Conservation (phyloP, 2,888 invertebrate species). For the Leucania comma region DNA sequence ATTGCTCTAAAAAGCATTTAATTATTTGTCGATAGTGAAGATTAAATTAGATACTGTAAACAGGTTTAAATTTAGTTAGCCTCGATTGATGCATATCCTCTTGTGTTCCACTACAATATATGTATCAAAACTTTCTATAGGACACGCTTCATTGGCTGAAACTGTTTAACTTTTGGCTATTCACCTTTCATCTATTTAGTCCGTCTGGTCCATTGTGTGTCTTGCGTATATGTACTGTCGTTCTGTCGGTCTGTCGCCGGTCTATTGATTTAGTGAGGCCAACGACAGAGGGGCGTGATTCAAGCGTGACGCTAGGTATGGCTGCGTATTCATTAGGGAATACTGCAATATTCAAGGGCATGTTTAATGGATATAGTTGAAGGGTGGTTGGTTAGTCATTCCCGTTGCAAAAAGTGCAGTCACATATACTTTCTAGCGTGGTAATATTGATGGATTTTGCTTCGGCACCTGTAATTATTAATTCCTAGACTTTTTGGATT, state of each 20-base stretch:
- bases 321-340: constrained; percentile 67
- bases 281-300: constrained; percentile 84
- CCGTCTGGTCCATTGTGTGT: constrained; percentile 55
- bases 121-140: constrained; percentile 36
- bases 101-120: constrained; percentile 18
- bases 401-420: constrained; percentile 42
- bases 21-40: not conserved
- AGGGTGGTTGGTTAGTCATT: constrained; percentile 46
- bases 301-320: constrained; percentile 74
- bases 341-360: constrained; percentile 65
- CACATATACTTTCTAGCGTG: constrained; percentile 23
- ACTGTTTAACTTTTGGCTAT: constrained; percentile 40
- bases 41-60: not conserved
- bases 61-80: not conserved
- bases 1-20: not conserved
- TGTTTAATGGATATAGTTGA: constrained; percentile 40
- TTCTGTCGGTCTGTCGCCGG: constrained; percentile 60
- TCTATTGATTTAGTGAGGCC: constrained; percentile 84
- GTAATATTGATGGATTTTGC: constrained; percentile 25
- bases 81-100: not conserved
- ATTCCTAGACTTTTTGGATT: not conserved
- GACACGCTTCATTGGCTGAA: constrained; percentile 27
- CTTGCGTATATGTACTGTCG: constrained; percentile 32
- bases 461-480: constrained; percentile 21
- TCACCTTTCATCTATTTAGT: constrained; percentile 51